Evolutionary conservation across 2,888 invertebrate species (phyloP), one percentile per base, ranked within the genome.

Genomic region (Lacanobia wlatinum): DNA sequence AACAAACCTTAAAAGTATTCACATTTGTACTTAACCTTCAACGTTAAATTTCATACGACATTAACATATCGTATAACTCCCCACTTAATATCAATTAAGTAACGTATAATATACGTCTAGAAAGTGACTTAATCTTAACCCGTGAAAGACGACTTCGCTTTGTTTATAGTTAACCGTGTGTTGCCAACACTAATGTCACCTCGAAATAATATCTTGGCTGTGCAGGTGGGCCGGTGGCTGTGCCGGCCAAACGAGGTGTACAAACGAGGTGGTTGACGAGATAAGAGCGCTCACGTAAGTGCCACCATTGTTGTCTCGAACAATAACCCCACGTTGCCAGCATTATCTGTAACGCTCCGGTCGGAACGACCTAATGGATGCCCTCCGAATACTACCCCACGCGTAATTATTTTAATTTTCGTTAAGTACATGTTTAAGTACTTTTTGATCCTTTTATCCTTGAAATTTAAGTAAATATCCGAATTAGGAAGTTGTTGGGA

Each of bases 341-440:
- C 87, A 92, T 94, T 94, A 94, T 93, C 93, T 91, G 89, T 88
- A 89, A 89, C 88, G 87, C 83, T 85, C 88, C 88, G 87, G 88
- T 84, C 88, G 88, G 87, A 89, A 89, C 90, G 86, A 83, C 84
- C 91, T 93, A 94, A 94, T 93, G 93, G 93, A 92, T 89, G 87
- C 90, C 91, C 89, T 74, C 88, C 89, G 89, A 90, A 91, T 91
- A 90, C 90, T 80, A 78, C 87, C 89, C 86, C 89, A 34, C 84
- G 89, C 59, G 89, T 92, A 92, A 93, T 94, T 93, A 92, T 94
- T 92, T 93, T 92, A 92, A 93, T 93, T 93, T 91, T 91, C 90
- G 88, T 89, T 88, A 92, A 92, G 91, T 89, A 90, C 84, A 88
- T 87, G 87, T 88, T 88, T 87, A 90, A 91, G 91, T 87, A 89